Evolutionary conservation across 2,113 vertebrate genomes (phyloP).

Genomic region (Notothenia coriiceps): DNA sequence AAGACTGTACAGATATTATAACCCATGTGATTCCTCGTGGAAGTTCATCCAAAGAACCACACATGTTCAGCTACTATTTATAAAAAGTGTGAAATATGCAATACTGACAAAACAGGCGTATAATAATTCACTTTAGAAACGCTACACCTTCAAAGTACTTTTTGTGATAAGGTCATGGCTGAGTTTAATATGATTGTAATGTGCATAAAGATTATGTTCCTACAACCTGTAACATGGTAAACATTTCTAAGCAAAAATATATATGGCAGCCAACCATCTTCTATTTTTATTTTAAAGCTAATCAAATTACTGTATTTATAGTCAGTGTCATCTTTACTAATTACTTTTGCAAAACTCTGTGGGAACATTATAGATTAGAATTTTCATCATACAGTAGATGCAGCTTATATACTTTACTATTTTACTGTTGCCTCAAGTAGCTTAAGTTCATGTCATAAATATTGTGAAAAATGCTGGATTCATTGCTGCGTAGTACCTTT

Average conservation of each 20-base stretch:
- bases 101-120: background rate
- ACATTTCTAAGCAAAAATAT: background rate
- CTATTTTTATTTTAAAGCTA: background rate
- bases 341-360: background rate
- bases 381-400: background rate
- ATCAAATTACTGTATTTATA: background rate
- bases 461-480: background rate
- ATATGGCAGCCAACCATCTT: background rate
- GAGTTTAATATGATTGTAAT: constrained; percentile 25
- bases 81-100: constrained; percentile 8
- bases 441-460: background rate
- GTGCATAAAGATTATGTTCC: background rate
- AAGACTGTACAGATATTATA: background rate
- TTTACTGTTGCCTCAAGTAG: background rate
- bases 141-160: background rate
- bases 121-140: background rate
- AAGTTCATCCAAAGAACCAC: background rate
- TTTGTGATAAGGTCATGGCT: background rate
- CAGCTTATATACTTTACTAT: background rate
- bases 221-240: background rate
- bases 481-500: background rate
- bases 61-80: background rate
- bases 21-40: background rate
- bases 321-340: background rate
- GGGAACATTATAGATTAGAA: background rate